Evolutionary conservation across 2,888 invertebrate genomes (phyloP).

Genomic region (Brachylomia viminalis): DNA sequence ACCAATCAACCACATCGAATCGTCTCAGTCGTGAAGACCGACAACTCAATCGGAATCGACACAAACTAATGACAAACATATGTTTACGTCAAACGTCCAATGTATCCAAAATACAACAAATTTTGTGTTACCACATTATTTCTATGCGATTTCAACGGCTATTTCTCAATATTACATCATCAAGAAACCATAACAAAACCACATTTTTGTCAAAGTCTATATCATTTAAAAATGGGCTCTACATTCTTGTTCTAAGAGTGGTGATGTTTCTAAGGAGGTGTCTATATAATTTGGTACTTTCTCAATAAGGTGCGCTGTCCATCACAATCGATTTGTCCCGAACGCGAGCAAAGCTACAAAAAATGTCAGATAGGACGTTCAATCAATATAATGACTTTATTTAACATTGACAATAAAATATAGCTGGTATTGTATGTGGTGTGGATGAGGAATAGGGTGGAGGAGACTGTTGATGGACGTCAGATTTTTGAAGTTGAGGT

Average conservation of each 20-base stretch:
- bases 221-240: constrained; percentile 12
- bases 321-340: constrained; percentile 87
- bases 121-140: constrained; percentile 75
- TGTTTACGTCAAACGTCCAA: constrained; percentile 75
- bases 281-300: constrained; percentile 57
- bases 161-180: constrained; percentile 78
- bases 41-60: constrained; percentile 50
- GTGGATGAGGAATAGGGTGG: constrained; percentile 74
- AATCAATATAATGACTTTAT: constrained; percentile 91
- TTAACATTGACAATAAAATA: constrained; percentile 90
- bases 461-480: constrained; percentile 34
- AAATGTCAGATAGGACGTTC: constrained; percentile 77
- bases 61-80: constrained; percentile 64
- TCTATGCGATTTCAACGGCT: constrained; percentile 82
- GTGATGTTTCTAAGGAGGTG: not conserved
- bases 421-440: constrained; percentile 83
- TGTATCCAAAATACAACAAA: constrained; percentile 72
- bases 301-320: constrained; percentile 83
- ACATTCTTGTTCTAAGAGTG: not conserved
- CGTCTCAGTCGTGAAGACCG: constrained; percentile 26
- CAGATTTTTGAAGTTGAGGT: not conserved
- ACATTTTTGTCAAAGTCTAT: not conserved
- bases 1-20: constrained; percentile 37
- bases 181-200: constrained; percentile 39
- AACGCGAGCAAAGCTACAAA: constrained; percentile 76